Base-by-base conservation (phyloP, 2,888 invertebrate species). In the Megaustenia siamemsis region DNA sequence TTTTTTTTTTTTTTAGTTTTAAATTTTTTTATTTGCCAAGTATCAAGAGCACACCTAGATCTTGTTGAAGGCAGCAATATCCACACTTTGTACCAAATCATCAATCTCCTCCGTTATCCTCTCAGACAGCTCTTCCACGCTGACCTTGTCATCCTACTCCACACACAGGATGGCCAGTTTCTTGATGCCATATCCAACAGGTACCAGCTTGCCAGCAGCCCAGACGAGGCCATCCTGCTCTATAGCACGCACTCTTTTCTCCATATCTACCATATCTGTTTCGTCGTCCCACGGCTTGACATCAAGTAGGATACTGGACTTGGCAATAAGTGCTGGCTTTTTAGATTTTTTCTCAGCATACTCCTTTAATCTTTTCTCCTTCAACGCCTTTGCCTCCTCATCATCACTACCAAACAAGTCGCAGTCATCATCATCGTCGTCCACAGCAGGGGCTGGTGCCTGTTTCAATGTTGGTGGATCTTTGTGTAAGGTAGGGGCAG, bases 221-320 rank as follows among this genome's bases (percentile, higher is more conserved):
- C 99, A 99, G 80, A 98, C 94, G 63, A 99, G 96, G 88, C 99
- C 99, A 88, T 99, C 98, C 96, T 97, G 97, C 92, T 95, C 95
- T 91, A 99, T 97, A 49, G 96, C 95, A 89, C 98, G 96, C 24
- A 98, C 98, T 89, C 95, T 95, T 93, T 94, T 81, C 94, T 99
- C 99, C 96, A 99, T 96, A 93, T 96, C 96, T 89, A 96, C 96
- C 96, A 99, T 97, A 91, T 99, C 97, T 68, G 98, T 98, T 94
- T 98, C 98, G 95, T 99, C 99, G 94, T 98, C 98, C 99, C 99
- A 99, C 0, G 98, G 98, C 94, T 99, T 99, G 18, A 98, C 98
- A 94, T 99, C 99, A 68, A 99, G 95, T 89, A 99, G 95, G 88
- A 99, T 96, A 91, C 97, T 98, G 43, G 98, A 98, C 94, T 99